Evolutionary conservation across 1,140 invertebrate species (phyloP), one percentile per base, ranked within the genome.

Genomic region (Cataglyphis hispanica): DNA sequence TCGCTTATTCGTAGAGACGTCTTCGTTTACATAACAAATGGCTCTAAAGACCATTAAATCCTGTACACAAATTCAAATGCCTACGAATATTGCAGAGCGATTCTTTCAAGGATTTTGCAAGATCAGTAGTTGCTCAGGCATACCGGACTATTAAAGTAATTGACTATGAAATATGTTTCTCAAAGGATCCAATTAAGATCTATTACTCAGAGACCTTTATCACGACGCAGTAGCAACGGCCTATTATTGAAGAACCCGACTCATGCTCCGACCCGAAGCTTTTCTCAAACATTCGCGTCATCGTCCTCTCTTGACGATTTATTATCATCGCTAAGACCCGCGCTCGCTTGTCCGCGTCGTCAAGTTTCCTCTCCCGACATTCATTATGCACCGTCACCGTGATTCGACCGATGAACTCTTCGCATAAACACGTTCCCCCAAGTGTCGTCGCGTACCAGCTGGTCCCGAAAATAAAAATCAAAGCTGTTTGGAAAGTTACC

Each of bases 261-360:
- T 85, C 85, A 69, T 58, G 56, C 77, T 70, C 74, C 78, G 74
- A 86, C 74, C 43, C 87, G 72, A 53, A 64, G 77, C 72, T 86
- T 86, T 50, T 76, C 63, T 63, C 85, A 81, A 90, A 90, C 86
- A 81, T 66, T 56, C 88, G 25, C 85, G 81, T 89, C 88, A 90
- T 90, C 89, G 75, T 83, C 11, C 60, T 11, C 60, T 77, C 84
- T 77, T 63, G 75, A 89, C 86, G 76, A 90, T 90, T 90, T 87
- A 90, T 90, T 90, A 89, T 90, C 69, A 72, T 81, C 76, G 50
- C 87, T 56, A 19, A 60, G 37, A 31, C 66, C 69, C 34, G 69
- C 75, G 84, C 43, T 78, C 70, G 53, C 83, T 88, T 63, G 53
- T 27, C 56, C 81, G 76, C 87, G 77, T 88, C 77, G 76, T 88